Evolutionary conservation across 2,113 vertebrate genomes (phyloP).

Genomic region (Garra rufa): DNA sequence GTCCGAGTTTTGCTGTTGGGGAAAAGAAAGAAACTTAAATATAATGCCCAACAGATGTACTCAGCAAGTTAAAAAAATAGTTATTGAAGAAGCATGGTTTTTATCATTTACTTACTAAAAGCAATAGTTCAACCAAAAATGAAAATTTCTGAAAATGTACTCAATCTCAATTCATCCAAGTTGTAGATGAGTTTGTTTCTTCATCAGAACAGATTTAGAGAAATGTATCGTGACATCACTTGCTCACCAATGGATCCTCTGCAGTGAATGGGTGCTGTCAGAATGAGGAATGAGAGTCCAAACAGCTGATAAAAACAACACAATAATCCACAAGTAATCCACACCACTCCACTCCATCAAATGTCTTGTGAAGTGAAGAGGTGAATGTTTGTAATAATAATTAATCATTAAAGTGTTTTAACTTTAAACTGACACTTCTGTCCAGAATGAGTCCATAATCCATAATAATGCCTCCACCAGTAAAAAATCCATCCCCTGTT

Average conservation of each 20-base stretch:
- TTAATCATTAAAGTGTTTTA: neutral
- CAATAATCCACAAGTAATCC: neutral
- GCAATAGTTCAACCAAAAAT: too few relatives aligned
- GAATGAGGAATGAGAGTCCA: neutral
- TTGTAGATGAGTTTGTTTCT: neutral
- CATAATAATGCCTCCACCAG: neutral
- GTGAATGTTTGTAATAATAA: neutral
- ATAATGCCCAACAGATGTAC: neutral
- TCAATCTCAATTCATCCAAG: neutral
- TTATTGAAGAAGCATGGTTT: neutral
- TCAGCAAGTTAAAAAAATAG: neutral
- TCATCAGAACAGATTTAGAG: neutral
- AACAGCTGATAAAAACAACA: neutral
- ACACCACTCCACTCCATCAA: neutral
- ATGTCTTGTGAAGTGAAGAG: neutral
- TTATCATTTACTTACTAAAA: neutral
- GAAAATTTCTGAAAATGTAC: neutral
- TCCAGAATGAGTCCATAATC: neutral
- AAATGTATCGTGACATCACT: neutral
- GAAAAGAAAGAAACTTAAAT: conserved; percentile 13
- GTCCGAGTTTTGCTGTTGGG: conserved; percentile 81
- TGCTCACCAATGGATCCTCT: neutral
- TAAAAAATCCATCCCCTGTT: neutral
- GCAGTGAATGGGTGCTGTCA: neutral
- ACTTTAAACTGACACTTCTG: neutral